These are phyloP conservation scores for Pemphigus obesinymphae DNA, from an alignment of 1,140 invertebrate species.

Conservation along the genomic window DNA sequence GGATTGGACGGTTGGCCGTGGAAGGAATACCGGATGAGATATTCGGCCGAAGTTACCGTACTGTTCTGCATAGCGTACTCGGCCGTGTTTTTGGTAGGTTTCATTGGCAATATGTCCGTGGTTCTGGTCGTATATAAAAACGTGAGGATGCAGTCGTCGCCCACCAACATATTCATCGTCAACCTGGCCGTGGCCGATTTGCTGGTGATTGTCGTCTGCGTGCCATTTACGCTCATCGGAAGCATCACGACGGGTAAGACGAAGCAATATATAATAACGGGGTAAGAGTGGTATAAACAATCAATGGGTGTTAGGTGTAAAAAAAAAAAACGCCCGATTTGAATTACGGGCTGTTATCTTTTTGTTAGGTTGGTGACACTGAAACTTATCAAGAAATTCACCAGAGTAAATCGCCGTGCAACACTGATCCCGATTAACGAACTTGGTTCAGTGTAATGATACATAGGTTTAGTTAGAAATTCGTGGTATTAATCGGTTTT, in stretches of 20 bases:
- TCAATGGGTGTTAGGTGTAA: too few relatives aligned
- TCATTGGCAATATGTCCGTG: constrained; percentile 84
- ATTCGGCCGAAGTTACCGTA: constrained; percentile 70
- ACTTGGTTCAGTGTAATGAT: too few relatives aligned
- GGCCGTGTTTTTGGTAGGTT: constrained; percentile 76
- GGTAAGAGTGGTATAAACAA: too few relatives aligned
- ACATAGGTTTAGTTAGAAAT: too few relatives aligned
- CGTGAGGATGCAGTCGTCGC: constrained; percentile 67
- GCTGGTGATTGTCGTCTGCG: constrained; percentile 56
- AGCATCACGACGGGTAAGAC: constrained; percentile 88
- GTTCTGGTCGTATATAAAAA: constrained; percentile 83
- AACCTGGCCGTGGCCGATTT: constrained; percentile 59
- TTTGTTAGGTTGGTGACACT: too few relatives aligned
- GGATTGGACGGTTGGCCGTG: neutral
- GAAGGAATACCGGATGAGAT: constrained; percentile 50
- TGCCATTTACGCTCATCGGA: constrained; percentile 66
- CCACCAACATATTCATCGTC: constrained; percentile 60
- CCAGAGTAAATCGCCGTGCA: too few relatives aligned
- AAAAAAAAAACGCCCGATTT: too few relatives aligned
- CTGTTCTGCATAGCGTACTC: constrained; percentile 79
- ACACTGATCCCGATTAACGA: too few relatives aligned
- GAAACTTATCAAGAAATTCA: too few relatives aligned
- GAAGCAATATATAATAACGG: too few relatives aligned
- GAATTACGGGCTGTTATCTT: too few relatives aligned
- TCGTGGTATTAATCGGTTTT: too few relatives aligned